A percentile compares a stretch with the other conserved stretches of the same genome.
Conservation (phyloP, 2,113 vertebrate genomes). For the Takifugu bimaculatus region DNA sequence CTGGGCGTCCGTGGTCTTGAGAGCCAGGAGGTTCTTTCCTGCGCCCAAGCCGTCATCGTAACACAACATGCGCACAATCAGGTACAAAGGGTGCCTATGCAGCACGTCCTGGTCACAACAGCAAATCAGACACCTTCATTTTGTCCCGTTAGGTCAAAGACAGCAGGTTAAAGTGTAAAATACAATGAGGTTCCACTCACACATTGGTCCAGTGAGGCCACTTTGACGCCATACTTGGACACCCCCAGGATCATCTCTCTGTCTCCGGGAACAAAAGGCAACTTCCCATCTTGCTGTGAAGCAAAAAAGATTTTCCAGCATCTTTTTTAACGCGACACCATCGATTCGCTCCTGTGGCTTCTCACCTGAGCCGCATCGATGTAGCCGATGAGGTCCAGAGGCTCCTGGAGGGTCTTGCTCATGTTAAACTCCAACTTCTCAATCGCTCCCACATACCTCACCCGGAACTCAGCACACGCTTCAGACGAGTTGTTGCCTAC, state of each 20-base stretch:
- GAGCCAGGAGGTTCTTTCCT: constrained; percentile 89
- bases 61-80: constrained; percentile 94
- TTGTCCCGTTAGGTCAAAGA: background rate
- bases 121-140: background rate
- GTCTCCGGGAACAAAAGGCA: constrained; percentile 92
- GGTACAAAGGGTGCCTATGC: constrained; percentile 89
- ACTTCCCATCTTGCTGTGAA: constrained; percentile 93
- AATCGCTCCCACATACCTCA: constrained; percentile 92
- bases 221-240: constrained; percentile 95
- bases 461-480: constrained; percentile 88
- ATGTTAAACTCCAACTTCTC: constrained; percentile 86
- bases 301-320: constrained; percentile 34
- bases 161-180: background rate
- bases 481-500: constrained; percentile 85
- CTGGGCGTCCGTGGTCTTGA: constrained; percentile 87
- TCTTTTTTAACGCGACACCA: background rate
- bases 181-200: constrained; percentile 75
- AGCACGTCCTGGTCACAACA: constrained; percentile 81
- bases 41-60: constrained; percentile 94
- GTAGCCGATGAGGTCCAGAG: constrained; percentile 93
- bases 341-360: background rate
- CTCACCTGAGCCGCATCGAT: constrained; percentile 94
- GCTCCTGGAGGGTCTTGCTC: constrained; percentile 84
- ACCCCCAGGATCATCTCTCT: constrained; percentile 93
- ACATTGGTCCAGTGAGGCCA: constrained; percentile 89